Evolutionary conservation across 64 coral and sea anemone species (phyloP), one percentile per base, ranked within the genome.

Genomic region (Pocillopora verrucosa): DNA sequence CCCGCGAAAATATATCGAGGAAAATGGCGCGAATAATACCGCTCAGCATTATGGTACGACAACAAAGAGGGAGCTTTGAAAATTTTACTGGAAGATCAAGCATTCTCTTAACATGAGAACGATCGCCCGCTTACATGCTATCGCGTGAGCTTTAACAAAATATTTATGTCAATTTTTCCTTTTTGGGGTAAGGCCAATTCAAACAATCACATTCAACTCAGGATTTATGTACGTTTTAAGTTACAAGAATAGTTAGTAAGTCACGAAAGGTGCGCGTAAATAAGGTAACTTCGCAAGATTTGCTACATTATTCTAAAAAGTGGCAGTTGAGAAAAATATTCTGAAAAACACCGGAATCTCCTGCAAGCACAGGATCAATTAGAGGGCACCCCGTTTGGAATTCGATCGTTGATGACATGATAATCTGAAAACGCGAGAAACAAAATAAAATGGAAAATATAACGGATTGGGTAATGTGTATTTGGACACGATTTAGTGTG

Each of bases 21-120:
- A 60, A 92, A 92, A 72, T 87, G 90, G 90, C 90, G 90, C 90
- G 90, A 87, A 92, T 85, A 87, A 92, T 80, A 34, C 92, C 79
- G 87, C 79, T 60, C 19, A 45, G 77, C 84, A 88, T 93, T 24
- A 86, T 61, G 76, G 91, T 69, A 78, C 16, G 37, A 79, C 15
- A 72, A 36, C 15, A 36, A 45, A 5, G 78, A 22, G 56, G 65
- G 80, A 88, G 80, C 65, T 24, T 24, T 58, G 38, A 72, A 83
- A 76, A 92, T 79, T 86, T 89, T 80, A 76, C 73, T 72, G 79
- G 79, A 84, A 90, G 83, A 56, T 13, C 17, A 26, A 85, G 22
- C 51, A 11, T 20, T 4, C 11, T 83, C 37, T 82, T 68, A 20
- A n/a, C 67, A 24, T 20, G 6, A 20, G 10, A n/a, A 70, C 20